These are phyloP conservation scores for Penaeus chinensis DNA, from an alignment of 1,140 invertebrate species.

Conservation along the genomic window DNA sequence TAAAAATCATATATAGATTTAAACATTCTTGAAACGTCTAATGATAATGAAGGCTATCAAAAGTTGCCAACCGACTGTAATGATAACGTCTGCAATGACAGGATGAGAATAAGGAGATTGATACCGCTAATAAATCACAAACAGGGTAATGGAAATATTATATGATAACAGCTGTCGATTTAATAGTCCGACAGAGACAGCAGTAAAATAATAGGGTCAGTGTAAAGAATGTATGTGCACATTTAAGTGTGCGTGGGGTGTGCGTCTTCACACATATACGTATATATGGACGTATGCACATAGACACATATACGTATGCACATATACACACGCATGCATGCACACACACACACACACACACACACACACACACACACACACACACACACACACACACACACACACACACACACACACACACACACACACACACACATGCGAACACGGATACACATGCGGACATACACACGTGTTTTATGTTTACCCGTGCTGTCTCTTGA, in stretches of 20 bases:
- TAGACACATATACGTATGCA: not conserved
- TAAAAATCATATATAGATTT: no score
- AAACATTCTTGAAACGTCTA: no score
- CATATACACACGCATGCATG: not conserved
- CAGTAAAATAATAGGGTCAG: not conserved
- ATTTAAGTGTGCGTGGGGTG: not conserved
- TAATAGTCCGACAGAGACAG: no score
- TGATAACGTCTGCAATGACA: no score
- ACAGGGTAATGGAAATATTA: no score
- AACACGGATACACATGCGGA: not conserved
- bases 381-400: not conserved
- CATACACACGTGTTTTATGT: slow-evolving; percentile 15
- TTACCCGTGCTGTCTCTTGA: not conserved
- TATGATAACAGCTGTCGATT: no score
- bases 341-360: not conserved
- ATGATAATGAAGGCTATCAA: no score
- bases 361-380: not conserved
- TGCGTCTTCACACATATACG: not conserved
- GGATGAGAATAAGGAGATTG: no score
- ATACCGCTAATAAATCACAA: no score
- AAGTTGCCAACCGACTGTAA: no score
- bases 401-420: not conserved
- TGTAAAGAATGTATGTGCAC: not conserved
- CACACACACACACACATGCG: slow-evolving; percentile 7
- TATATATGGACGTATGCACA: not conserved